Evolutionary conservation across 2,797 vertebrate species (phyloP).

Genomic region (Champsocephalus gunnari): DNA sequence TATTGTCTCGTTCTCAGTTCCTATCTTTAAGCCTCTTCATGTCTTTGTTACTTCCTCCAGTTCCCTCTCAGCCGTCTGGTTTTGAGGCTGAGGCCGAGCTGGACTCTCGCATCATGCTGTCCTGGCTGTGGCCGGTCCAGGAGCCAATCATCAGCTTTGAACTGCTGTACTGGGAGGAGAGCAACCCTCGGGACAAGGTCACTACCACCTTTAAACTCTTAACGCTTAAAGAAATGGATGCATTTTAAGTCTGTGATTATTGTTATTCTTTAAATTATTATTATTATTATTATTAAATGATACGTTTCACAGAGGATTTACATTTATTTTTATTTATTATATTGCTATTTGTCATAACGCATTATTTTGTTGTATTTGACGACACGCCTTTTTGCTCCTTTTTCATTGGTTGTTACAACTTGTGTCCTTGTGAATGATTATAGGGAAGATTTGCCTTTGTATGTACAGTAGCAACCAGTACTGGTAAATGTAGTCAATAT

Average conservation of each 20-base stretch:
- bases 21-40: neutral
- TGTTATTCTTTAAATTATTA: neutral
- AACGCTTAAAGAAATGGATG: no score
- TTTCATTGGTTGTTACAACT: neutral
- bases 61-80: slow-evolving; percentile 91
- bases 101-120: slow-evolving; percentile 92
- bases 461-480: no score
- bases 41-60: slow-evolving; percentile 72
- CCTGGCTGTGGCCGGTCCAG: slow-evolving; percentile 92
- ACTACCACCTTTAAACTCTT: slow-evolving; percentile 9
- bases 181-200: slow-evolving; percentile 88
- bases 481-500: no score
- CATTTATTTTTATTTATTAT: slow-evolving; percentile 5
- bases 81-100: slow-evolving; percentile 95
- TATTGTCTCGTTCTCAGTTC: neutral
- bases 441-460: no score
- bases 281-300: neutral
- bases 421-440: neutral
- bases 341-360: neutral
- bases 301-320: neutral
- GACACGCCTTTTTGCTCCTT: neutral
- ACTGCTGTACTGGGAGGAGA: slow-evolving; percentile 92
- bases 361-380: neutral
- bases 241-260: neutral
- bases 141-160: slow-evolving; percentile 91